Conservation (phyloP, 2,888 invertebrate species). For the Bedellia somnulentella region DNA sequence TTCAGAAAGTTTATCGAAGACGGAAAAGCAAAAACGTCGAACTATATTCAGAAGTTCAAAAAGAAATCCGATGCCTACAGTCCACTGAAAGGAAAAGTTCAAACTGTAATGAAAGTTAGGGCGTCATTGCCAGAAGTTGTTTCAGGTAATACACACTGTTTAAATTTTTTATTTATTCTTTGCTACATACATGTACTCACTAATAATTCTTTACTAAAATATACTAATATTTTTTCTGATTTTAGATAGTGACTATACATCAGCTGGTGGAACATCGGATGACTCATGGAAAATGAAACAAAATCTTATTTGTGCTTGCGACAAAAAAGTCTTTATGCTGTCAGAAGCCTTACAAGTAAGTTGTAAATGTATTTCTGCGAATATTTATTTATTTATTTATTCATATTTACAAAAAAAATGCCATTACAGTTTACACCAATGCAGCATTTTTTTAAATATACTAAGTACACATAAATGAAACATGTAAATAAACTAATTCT, state of each 20-base stretch:
- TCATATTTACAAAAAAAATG: too few relatives aligned
- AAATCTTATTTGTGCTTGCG: conserved; percentile 49
- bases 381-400: too few relatives aligned
- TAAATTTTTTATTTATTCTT: conserved; percentile 3
- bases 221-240: too few relatives aligned
- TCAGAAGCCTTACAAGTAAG: conserved; percentile 45
- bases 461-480: too few relatives aligned
- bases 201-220: neutral
- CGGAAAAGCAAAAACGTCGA: conserved; percentile 43
- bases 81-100: conserved; percentile 36
- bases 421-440: too few relatives aligned
- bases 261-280: conserved; percentile 51
- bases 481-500: too few relatives aligned
- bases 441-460: too few relatives aligned
- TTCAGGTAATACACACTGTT: conserved; percentile 23
- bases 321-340: conserved; percentile 50
- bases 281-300: conserved; percentile 52
- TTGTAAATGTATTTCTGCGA: too few relatives aligned
- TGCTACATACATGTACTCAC: neutral
- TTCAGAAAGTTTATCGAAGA: conserved; percentile 49
- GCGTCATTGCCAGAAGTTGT: conserved; percentile 31
- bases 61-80: conserved; percentile 36
- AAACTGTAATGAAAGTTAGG: conserved; percentile 32
- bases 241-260: conserved; percentile 45
- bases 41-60: conserved; percentile 64